A percentile compares a stretch with the other conserved stretches of the same genome.
phyloP scores from a whole-genome alignment of 2,113 vertebrate genomes.

The Eulemur rufifrons region DNA sequence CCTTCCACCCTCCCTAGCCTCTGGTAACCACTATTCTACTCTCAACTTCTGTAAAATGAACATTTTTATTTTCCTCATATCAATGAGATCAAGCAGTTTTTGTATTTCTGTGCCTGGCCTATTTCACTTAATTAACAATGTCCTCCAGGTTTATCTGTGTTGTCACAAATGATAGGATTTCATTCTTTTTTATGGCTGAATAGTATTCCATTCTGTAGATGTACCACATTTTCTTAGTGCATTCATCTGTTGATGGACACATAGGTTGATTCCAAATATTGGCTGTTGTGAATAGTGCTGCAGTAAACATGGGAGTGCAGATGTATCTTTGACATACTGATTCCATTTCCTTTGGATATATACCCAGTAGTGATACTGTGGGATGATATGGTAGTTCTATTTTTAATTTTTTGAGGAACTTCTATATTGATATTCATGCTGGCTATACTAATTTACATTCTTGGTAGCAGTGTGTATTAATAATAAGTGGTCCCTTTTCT shows the following conservation, averaged over 20 bases:
- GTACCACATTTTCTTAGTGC: not conserved
- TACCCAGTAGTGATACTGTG: not conserved
- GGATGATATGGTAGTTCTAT: not conserved
- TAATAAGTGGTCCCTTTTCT: not conserved
- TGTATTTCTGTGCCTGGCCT: not conserved
- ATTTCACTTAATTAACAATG: not conserved
- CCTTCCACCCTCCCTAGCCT: not conserved
- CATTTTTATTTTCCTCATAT: not conserved
- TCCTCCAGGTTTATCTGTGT: not conserved
- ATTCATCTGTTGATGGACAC: not conserved
- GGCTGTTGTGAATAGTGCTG: not conserved
- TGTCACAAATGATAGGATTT: not conserved
- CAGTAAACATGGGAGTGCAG: not conserved
- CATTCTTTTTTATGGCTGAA: not conserved
- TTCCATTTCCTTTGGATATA: not conserved
- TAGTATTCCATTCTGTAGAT: not conserved
- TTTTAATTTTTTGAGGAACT: not conserved
- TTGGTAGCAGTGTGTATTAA: not conserved
- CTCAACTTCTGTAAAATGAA: not conserved
- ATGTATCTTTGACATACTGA: not conserved
- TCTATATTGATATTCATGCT: not conserved
- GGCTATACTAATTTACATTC: not conserved
- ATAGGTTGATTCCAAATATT: not conserved
- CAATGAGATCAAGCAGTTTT: not conserved
- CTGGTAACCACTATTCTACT: not conserved